Conservation (phyloP, 2,888 invertebrate species). For the Epirrhoe alternata region DNA sequence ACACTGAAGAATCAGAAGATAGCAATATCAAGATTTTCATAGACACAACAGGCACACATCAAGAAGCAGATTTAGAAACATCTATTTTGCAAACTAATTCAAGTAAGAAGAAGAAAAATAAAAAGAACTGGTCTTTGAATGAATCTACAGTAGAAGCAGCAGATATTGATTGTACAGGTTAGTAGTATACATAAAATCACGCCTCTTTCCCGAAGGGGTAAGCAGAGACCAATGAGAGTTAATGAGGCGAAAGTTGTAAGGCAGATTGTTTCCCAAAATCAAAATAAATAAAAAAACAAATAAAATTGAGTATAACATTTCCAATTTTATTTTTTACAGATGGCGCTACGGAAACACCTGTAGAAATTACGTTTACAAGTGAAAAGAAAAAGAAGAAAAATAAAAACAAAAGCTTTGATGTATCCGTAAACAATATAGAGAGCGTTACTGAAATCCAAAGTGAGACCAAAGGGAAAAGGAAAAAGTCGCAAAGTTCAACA, state of each 20-base stretch:
- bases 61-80: constrained; percentile 32
- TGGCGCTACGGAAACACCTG: constrained; percentile 11
- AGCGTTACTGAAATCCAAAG: constrained; percentile 5
- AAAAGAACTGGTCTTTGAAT: constrained; percentile 33
- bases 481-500: constrained; percentile 8
- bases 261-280: too few species aligned
- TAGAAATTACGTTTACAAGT: constrained; percentile 24
- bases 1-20: constrained; percentile 41
- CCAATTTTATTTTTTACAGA: constrained; percentile 16
- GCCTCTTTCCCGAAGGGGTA: too few species aligned
- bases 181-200: too few species aligned
- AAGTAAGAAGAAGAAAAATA: constrained; percentile 47
- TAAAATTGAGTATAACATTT: too few species aligned
- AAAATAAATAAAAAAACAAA: too few species aligned
- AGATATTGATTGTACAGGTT: constrained; percentile 29
- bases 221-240: too few species aligned
- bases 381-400: constrained; percentile 37
- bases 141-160: constrained; percentile 11
- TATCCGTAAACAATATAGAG: constrained; percentile 13
- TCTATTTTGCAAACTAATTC: constrained; percentile 32
- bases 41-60: constrained; percentile 52
- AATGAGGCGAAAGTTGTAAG: too few species aligned
- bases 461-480: constrained; percentile 12
- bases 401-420: constrained; percentile 25
- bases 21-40: constrained; percentile 49